These are phyloP conservation scores for Chalcosyrphus nemorum DNA, from an alignment of 2,888 invertebrate genomes.

Conservation along the genomic window DNA sequence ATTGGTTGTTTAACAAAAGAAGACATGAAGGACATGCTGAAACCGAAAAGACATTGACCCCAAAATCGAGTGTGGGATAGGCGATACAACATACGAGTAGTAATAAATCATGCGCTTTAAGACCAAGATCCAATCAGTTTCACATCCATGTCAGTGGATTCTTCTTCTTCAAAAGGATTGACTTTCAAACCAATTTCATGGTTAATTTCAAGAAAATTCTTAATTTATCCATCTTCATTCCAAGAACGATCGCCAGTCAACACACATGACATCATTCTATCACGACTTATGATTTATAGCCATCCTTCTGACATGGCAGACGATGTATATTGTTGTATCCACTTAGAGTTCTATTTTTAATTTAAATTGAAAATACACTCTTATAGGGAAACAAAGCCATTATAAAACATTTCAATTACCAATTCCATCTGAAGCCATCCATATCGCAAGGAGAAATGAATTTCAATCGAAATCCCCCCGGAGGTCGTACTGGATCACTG, in stretches of 20 bases:
- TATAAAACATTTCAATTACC: constrained; percentile 4
- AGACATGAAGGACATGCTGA: neutral
- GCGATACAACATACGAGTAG: neutral
- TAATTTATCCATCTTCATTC: constrained; percentile 26
- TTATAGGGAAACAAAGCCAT: neutral
- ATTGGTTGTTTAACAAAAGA: neutral
- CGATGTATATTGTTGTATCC: neutral
- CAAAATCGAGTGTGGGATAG: neutral
- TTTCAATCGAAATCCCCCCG: constrained; percentile 47
- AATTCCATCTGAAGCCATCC: neutral
- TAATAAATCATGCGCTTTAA: neutral
- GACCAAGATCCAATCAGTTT: neutral
- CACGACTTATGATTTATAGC: constrained; percentile 69
- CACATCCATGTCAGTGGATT: neutral
- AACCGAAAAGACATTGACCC: neutral
- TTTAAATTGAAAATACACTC: constrained; percentile 17
- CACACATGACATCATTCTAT: constrained; percentile 70
- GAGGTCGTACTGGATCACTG: constrained; percentile 50
- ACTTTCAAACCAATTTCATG: constrained; percentile 38
- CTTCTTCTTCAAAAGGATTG: neutral
- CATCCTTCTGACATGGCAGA: constrained; percentile 48
- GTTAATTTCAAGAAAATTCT: constrained; percentile 3
- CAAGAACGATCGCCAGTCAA: constrained; percentile 42
- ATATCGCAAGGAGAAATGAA: too few species aligned
- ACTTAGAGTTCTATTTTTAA: constrained; percentile 56